Evolutionary conservation across 2,797 vertebrate genomes (phyloP), one percentile per base, ranked within the genome.

Genomic region (Platyrinchus mystaceus): DNA sequence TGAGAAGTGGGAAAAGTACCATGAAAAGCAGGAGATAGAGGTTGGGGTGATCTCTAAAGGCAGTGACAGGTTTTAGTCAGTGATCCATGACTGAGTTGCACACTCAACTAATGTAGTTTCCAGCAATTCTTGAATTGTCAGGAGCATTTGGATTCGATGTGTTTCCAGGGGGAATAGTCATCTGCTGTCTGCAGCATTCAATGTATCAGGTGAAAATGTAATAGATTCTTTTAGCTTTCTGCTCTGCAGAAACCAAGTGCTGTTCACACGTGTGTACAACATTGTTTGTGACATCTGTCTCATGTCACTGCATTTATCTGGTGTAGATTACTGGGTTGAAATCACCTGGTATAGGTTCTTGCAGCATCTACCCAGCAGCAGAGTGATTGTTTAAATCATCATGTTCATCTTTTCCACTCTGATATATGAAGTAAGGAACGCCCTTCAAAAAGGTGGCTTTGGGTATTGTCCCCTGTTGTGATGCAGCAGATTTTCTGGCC

Each of bases 191-290:
- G 26, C 37, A 46, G 8, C 39, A 11, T 64, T 84, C 46, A 44
- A 63, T 79, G 5, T 27, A 47, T 49, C 10, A 9, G 49, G 34
- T 68, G 73, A 71, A 64, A 81, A 71, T 7, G 2, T n/a, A 52
- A 9, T 18, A 37, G 34, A 3, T n/a, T 44, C 32, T 69, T 20
- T 46, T 50, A 18, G 34, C 69, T 74, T 64, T 68, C 32, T 7
- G 10, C 21, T 87, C n/a, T 18, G 32, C 30, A 49, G 46, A 60
- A 32, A 27, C 8, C 3, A 7, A 73, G 5, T 22, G 49, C 76
- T 6, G 0, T 60, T 77, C n/a, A 10, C 44, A 4, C 0, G 2
- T 8, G 2, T 0, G 3, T 74, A 12, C 53, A 81, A 2, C 18
- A 5, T 30, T 56, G 23, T 79, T 50, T 3, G 3, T 63, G 46